Conservation (phyloP, 1,140 invertebrate species). For the Ostrea edulis region DNA sequence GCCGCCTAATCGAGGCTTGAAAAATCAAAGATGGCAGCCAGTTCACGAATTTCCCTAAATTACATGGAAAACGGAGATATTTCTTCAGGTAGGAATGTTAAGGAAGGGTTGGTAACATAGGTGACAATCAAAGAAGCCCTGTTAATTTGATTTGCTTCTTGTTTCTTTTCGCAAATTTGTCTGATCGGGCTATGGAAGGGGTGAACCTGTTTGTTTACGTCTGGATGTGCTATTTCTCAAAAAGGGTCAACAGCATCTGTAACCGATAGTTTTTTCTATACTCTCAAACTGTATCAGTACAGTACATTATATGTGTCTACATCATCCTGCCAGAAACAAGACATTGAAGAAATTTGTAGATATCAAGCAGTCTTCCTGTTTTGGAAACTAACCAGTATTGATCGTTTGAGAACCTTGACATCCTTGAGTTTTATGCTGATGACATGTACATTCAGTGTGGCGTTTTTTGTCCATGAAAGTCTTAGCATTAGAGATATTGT, state of each 20-base stretch:
- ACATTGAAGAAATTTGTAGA: not conserved
- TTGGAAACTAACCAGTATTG: conserved; percentile 46
- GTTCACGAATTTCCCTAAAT: conserved; percentile 60
- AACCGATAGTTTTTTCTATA: not conserved
- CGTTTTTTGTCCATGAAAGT: not conserved
- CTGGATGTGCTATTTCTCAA: not conserved
- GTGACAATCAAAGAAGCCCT: not conserved
- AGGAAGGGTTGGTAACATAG: not conserved
- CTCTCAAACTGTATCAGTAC: not conserved
- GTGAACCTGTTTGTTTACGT: conserved; percentile 11
- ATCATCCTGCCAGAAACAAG: not conserved
- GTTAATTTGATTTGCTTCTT: not conserved
- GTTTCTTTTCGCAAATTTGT: not conserved
- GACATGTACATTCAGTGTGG: conserved; percentile 28
- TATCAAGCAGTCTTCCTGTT: not conserved
- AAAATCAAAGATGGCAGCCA: conserved; percentile 64
- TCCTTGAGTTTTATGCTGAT: not conserved
- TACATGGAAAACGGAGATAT: conserved; percentile 57
- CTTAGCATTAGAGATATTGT: not conserved
- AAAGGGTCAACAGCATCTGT: not conserved
- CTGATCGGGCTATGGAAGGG: not conserved
- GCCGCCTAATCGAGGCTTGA: conserved; percentile 60
- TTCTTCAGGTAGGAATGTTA: conserved; percentile 54
- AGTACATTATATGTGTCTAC: not conserved
- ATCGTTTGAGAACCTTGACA: conserved; percentile 9